Percentiles rank a stretch among this genome's conserved stretches.
These are phyloP conservation scores for Actenoides hombroni DNA, from an alignment of 2,113 vertebrate species.

Conservation along the genomic window DNA sequence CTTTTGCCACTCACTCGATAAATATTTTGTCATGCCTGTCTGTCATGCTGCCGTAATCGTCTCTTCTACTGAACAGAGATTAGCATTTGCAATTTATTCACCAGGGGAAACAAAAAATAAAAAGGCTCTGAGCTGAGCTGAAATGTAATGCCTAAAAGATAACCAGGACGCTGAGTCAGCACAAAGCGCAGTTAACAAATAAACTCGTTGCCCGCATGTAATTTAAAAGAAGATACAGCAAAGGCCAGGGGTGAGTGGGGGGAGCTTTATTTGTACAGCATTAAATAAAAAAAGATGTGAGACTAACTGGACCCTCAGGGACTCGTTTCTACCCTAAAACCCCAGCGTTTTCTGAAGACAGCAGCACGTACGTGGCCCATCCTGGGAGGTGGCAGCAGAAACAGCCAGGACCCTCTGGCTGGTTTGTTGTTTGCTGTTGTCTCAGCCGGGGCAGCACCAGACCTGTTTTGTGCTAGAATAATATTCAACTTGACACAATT, in stretches of 20 bases:
- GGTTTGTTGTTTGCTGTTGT: not conserved
- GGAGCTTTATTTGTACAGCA: not conserved
- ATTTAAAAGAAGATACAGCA: not conserved
- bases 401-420: accelerated
- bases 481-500: not conserved
- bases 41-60: not conserved
- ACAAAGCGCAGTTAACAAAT: not conserved
- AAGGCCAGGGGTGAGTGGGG: accelerated
- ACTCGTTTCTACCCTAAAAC: accelerated
- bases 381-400: not conserved
- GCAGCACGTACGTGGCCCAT: accelerated
- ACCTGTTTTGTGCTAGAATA: no score
- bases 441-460: not conserved
- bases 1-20: not conserved
- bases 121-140: not conserved
- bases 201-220: not conserved
- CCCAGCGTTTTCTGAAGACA: not conserved
- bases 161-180: not conserved
- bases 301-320: not conserved
- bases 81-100: slow-evolving; percentile 30
- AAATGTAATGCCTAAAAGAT: not conserved
- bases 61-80: not conserved
- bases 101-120: not conserved
- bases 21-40: slow-evolving; percentile 26
- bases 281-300: accelerated